Base-by-base conservation (phyloP, 1,140 invertebrate genomes). In the Drosophila nannoptera region DNA sequence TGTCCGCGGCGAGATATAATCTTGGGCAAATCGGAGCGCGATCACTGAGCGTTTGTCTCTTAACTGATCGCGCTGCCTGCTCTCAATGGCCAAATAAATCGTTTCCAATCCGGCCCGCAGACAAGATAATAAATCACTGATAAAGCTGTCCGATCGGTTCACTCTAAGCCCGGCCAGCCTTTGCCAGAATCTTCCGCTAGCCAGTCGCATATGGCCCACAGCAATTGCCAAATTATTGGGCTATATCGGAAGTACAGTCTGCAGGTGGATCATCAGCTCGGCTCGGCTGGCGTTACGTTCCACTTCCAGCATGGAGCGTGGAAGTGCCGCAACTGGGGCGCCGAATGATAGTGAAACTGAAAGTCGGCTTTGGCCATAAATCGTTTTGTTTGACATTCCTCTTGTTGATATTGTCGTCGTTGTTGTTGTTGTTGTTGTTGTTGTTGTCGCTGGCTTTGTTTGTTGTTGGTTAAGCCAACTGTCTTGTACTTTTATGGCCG, bases 401-500 rank as follows among this genome's bases (percentile, higher is more conserved):
- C 38, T 31, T 58, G 16, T 38, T 16, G 12, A 7, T 43, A 36
- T 7, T 33, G 52, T 14, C 42, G 8, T 14, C 38, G 42, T 38
- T 35, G 52, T 40, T 50, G 32, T 38, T 55, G 36, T 52, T 56
- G 45, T 33, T 62, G 64, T 46, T 73, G 49, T 50, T 62, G 64
- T 49, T 70, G 43, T 69, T 58, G 59, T 64, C n/a, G n/a, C n/a
- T 77, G 4, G 38, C 11, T 40, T n/a, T n/a, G 38, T 42, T 42
- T 42, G 62, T 67, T 61, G 70, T 63, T 82, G 78, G 45, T 69
- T 75, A 77, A 82, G 78, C 77, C 77, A 86, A 86, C 81, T 86
- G 81, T 86, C 82, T 86, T 86, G 81, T 86, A 86, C 81, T 86
- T 86, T 86, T 86, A 87, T 87, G 84, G 75, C 69, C 77, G 77